These are phyloP conservation scores for Teleogryllus oceanicus DNA, from an alignment of 2,888 invertebrate species.

Conservation along the genomic window DNA sequence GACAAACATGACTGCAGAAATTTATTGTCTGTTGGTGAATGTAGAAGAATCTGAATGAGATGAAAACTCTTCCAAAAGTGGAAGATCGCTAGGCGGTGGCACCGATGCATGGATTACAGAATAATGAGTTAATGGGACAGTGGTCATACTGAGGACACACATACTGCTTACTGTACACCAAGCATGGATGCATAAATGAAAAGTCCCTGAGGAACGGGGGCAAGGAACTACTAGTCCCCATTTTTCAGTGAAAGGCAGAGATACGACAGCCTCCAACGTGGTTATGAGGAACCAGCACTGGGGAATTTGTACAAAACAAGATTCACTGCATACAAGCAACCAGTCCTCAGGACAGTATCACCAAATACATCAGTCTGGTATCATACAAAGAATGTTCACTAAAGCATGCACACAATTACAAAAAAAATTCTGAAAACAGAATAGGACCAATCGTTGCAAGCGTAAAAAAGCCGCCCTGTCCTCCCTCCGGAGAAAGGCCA, in stretches of 20 bases:
- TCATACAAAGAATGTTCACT: too few species aligned
- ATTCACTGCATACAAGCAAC: background rate
- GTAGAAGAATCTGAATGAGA: background rate
- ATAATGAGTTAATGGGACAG: background rate
- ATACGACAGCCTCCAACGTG: background rate
- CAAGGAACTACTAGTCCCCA: background rate
- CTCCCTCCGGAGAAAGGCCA: too few species aligned
- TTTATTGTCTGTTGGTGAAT: background rate
- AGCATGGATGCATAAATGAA: background rate
- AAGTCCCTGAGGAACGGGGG: slow-evolving; percentile 18
- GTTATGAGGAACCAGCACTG: background rate
- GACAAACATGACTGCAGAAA: background rate
- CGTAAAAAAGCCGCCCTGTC: too few species aligned
- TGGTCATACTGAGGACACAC: background rate
- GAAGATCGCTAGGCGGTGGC: background rate
- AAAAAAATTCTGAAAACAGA: too few species aligned
- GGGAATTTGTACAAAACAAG: background rate
- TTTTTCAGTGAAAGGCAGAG: slow-evolving; percentile 10
- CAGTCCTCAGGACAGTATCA: slow-evolving; percentile 7
- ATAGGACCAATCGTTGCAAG: too few species aligned
- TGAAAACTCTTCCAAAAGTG: background rate
- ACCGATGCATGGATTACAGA: background rate
- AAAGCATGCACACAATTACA: too few species aligned
- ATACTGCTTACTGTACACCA: slow-evolving; percentile 4
- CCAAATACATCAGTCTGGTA: background rate